Evolutionary conservation across 2,888 invertebrate species (phyloP), one percentile per base, ranked within the genome.

Genomic region (Stegana nigrithorax): DNA sequence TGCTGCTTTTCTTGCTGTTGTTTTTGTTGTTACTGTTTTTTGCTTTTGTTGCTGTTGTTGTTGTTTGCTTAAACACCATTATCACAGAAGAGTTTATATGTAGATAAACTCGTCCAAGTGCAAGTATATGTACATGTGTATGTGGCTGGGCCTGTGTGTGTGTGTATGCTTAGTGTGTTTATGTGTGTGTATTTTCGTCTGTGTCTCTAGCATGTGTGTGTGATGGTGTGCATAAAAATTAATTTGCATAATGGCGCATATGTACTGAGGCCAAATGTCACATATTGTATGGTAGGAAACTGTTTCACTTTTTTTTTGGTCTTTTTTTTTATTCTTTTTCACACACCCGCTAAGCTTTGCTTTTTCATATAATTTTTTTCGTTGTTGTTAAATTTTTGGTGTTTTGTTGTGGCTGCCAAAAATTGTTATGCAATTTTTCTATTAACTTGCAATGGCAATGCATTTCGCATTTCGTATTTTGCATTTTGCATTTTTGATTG

Each of bases 401-500:
- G n/a, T n/a, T n/a, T n/a, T n/a, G n/a, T 12, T 32, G 32, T 39
- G 39, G 39, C 14, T 4, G n/a, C 10, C 6, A n/a, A 27, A 51
- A 51, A 51, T 51, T 26, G 51, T 29, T 19, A 51, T 51, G 27
- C 29, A 51, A 51, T 51, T 51, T 51, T 51, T 51, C 27, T 17
- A 29, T 51, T 51, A 51, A 29, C 19, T 14, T 27, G 12, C 14
- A 51, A 45, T 23, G 45, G 23, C 27, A n/a, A n/a, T n/a, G n/a
- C n/a, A n/a, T n/a, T n/a, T n/a, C n/a, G n/a, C n/a, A n/a, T n/a
- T n/a, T n/a, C n/a, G n/a, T n/a, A n/a, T n/a, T n/a, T n/a, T 26
- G 51, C 51, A 51, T 51, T 51, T 51, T 51, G 51, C 51, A 51
- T 51, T 29, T 51, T 51, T 51, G 51, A 51, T 51, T 51, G 27